Evolutionary conservation across 2,888 invertebrate species (phyloP).

Genomic region (Escarpia spicata): DNA sequence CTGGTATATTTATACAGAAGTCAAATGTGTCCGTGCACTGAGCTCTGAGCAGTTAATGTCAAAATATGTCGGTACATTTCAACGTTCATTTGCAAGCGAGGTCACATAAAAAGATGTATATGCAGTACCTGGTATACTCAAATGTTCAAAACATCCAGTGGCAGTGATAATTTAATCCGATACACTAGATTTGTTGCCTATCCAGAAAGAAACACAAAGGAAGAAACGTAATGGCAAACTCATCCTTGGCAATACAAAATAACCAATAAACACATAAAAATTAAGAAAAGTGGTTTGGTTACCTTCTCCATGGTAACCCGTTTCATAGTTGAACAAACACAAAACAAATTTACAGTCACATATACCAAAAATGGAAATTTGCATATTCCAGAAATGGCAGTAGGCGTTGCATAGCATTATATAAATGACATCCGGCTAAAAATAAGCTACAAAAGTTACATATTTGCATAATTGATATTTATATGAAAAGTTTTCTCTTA

Average conservation of each 20-base stretch:
- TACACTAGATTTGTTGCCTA: neutral
- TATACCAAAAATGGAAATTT: no score
- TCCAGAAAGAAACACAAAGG: neutral
- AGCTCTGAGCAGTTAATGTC: no score
- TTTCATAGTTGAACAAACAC: neutral
- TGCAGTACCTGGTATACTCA: no score
- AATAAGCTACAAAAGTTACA: neutral
- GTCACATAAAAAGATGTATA: no score
- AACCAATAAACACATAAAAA: neutral
- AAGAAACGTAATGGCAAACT: neutral
- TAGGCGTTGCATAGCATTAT: neutral
- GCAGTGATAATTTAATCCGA: neutral
- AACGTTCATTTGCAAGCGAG: no score
- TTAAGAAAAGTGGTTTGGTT: neutral
- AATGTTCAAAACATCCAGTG: neutral
- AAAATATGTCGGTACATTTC: no score
- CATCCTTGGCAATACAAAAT: neutral
- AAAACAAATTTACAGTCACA: no score
- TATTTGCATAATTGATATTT: neutral
- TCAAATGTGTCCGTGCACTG: no score
- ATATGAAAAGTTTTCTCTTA: neutral
- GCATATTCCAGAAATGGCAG: neutral
- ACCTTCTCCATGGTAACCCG: neutral
- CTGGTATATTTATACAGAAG: no score
- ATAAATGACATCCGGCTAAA: neutral